Base-by-base conservation (phyloP, 2,888 invertebrate genomes). In the Drosophila mimica region DNA sequence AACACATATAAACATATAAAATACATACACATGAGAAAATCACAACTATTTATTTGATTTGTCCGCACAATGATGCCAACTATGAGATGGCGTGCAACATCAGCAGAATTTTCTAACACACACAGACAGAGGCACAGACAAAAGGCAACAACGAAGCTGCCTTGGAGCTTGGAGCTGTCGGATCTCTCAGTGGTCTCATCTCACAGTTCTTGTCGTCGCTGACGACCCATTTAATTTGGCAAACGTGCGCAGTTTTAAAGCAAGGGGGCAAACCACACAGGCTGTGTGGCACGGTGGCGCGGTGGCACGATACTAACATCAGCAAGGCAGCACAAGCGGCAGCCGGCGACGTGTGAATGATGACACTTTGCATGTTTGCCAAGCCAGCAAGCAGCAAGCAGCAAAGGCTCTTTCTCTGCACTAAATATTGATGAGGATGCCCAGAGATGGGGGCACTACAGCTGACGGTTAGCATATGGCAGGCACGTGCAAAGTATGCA, bases 301-400 rank as follows among this genome's bases (percentile, higher is more conserved):
- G 53, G 36, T 54, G 53, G 54, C 54, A 38, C 28, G 38, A 30
- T 40, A 56, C 56, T 38, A 56, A 56, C 36, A 54, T 36, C 54
- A 54, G 49, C 54, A 54, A 46, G 36, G 43, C 68, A 61, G 38
- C 61, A 38, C 38, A 56, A 64, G 25, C 56, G 49, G 52, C 78
- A 69, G 65, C 71, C 66, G 73, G 74, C 84, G 87, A 89, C 84
- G 88, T 90, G 90, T 88, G 87, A 90, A 89, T 88, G 90, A 90
- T 90, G 90, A 87, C 89, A 90, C 90, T 90, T 88, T 89, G 89
- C 89, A 87, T 88, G 89, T 89, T 88, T 89, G 89, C 84, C 87
- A 81, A 89, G 87, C 87, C 84, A 82, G 34, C 78, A 84, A 56
- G 46, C 84, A 82, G 34, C 78, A 84, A 56, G 46, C 46, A 67